Evolutionary conservation across 2,113 vertebrate species (phyloP).

Genomic region (Etheostoma spectabile): DNA sequence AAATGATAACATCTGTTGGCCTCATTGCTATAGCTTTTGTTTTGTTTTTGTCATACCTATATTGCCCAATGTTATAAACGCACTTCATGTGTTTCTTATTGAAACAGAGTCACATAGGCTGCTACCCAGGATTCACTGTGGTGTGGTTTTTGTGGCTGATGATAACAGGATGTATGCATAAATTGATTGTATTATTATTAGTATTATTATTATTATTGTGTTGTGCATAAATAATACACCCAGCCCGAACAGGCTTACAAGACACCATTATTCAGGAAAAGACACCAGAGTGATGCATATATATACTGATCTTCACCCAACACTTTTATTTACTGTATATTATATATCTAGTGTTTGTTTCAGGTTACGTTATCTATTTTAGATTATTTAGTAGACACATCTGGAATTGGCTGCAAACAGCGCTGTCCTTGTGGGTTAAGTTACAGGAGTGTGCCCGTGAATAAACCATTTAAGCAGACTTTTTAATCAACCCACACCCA

Average conservation of each 20-base stretch:
- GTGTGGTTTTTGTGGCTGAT: slow-evolving; percentile 16
- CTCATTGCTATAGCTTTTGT: background rate
- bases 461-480: background rate
- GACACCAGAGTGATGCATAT: no score
- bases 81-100: background rate
- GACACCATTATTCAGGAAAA: no score
- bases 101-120: slow-evolving; percentile 15
- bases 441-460: background rate
- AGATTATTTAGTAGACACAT: background rate
- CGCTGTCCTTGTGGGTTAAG: background rate
- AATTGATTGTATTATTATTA: no score
- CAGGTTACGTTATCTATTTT: background rate
- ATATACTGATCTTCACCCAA: no score
- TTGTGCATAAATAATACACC: no score
- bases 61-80: background rate
- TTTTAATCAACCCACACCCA: background rate
- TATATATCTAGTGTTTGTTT: background rate
- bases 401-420: background rate
- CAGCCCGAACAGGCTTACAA: no score
- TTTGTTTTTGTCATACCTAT: background rate
- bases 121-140: slow-evolving; percentile 24
- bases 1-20: background rate
- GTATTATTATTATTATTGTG: no score
- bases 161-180: background rate
- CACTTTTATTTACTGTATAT: background rate